Percentiles rank a stretch among this genome's conserved stretches.
Evolutionary conservation across 1,140 invertebrate genomes (phyloP).

Genomic region (Heliconius melpomene): DNA sequence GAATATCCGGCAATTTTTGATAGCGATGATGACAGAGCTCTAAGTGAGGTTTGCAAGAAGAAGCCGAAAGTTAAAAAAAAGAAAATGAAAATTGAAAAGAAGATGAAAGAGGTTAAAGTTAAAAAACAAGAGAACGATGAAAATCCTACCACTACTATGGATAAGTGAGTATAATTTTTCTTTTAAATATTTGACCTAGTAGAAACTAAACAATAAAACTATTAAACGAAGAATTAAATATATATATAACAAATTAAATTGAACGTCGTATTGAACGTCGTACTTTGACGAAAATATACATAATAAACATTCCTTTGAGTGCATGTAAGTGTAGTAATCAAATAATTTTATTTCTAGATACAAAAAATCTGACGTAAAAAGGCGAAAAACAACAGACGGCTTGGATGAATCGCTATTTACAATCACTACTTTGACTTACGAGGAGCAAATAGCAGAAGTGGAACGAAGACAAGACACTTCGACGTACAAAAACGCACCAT

Average conservation of each 20-base stretch:
- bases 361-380: conserved; percentile 60
- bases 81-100: conserved; percentile 46
- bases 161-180: conserved; percentile 52
- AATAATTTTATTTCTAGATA: conserved; percentile 45
- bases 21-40: conserved; percentile 59
- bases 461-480: conserved; percentile 50
- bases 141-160: conserved; percentile 52
- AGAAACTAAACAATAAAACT: too few species aligned
- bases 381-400: conserved; percentile 51
- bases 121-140: conserved; percentile 47
- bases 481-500: conserved; percentile 54
- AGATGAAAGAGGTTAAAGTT: conserved; percentile 41
- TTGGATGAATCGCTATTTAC: conserved; percentile 63
- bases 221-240: too few species aligned
- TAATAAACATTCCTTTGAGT: too few species aligned
- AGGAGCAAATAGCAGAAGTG: conserved; percentile 66
- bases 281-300: too few species aligned
- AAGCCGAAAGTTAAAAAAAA: conserved; percentile 49
- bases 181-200: not conserved
- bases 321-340: too few species aligned
- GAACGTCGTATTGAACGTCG: too few species aligned
- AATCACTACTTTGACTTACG: conserved; percentile 58
- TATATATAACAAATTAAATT: too few species aligned
- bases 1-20: conserved; percentile 55
- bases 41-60: conserved; percentile 60